phyloP scores from a whole-genome alignment of 2,888 invertebrate species.

The Diarsia mendica region DNA sequence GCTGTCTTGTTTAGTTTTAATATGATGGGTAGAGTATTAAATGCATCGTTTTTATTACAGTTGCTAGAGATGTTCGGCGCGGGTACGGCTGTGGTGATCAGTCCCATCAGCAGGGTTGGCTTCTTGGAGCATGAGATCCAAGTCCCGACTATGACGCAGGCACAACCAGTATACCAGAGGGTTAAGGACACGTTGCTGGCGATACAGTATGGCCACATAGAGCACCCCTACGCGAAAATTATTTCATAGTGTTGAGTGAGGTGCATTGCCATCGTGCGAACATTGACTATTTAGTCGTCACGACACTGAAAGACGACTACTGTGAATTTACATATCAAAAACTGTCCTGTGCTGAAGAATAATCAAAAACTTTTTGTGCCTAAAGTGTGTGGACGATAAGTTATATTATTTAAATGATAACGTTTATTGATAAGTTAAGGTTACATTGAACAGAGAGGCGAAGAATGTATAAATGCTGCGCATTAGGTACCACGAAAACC shows the following conservation, averaged over 20 bases:
- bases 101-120: conserved; percentile 96
- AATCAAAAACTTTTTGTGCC: conserved; percentile 72
- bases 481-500: conserved; percentile 66
- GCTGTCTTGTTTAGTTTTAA: background rate
- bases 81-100: conserved; percentile 99
- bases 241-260: conserved; percentile 77
- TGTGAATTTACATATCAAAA: conserved; percentile 64
- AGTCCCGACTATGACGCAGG: conserved; percentile 94
- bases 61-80: conserved; percentile 98
- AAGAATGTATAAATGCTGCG: conserved; percentile 67
- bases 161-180: conserved; percentile 93
- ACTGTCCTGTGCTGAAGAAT: conserved; percentile 62
- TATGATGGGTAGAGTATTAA: background rate
- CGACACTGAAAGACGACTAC: conserved; percentile 51
- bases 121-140: conserved; percentile 92
- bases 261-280: conserved; percentile 46
- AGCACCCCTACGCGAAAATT: conserved; percentile 94
- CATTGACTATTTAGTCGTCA: conserved; percentile 50
- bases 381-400: conserved; percentile 72
- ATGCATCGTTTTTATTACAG: conserved; percentile 88
- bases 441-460: conserved; percentile 66
- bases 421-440: conserved; percentile 72
- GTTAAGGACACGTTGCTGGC: conserved; percentile 94
- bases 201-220: conserved; percentile 96
- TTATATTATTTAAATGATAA: conserved; percentile 75